Evolutionary conservation across 2,113 vertebrate species (phyloP).

Genomic region (Psettodes erumei): DNA sequence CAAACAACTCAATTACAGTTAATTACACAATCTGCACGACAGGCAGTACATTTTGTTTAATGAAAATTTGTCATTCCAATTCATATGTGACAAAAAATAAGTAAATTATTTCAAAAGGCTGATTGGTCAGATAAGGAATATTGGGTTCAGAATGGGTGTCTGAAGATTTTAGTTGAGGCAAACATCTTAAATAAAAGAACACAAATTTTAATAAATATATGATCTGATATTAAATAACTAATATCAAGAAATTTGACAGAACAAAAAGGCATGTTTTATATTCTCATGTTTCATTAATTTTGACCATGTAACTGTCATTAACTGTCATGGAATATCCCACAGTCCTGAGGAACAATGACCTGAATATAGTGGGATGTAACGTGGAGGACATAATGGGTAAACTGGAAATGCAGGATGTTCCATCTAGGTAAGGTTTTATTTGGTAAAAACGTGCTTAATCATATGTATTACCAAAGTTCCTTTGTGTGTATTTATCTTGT

Average conservation of each 20-base stretch:
- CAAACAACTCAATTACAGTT: neutral
- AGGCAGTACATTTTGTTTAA: neutral
- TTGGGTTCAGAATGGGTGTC: neutral
- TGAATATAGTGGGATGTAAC: slow-evolving; percentile 79
- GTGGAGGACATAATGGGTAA: slow-evolving; percentile 65
- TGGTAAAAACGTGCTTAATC: neutral
- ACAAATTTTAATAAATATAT: no score
- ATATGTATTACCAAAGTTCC: neutral
- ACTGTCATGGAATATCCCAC: slow-evolving; percentile 16
- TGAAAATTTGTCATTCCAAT: neutral
- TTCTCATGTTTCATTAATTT: neutral
- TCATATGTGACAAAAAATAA: neutral
- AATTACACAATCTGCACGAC: neutral
- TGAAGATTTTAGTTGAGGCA: neutral
- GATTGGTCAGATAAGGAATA: neutral
- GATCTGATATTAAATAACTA: neutral
- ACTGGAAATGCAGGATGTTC: slow-evolving; percentile 41
- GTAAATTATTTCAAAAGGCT: neutral
- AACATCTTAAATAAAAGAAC: neutral
- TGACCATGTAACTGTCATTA: neutral
- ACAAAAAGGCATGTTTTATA: neutral
- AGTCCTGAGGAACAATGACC: slow-evolving; percentile 68
- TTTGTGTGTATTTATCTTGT: neutral
- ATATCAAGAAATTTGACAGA: neutral
- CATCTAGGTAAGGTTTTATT: slow-evolving; percentile 55